Conservation (phyloP, 1,140 invertebrate genomes). For the Heliconius himera region DNA sequence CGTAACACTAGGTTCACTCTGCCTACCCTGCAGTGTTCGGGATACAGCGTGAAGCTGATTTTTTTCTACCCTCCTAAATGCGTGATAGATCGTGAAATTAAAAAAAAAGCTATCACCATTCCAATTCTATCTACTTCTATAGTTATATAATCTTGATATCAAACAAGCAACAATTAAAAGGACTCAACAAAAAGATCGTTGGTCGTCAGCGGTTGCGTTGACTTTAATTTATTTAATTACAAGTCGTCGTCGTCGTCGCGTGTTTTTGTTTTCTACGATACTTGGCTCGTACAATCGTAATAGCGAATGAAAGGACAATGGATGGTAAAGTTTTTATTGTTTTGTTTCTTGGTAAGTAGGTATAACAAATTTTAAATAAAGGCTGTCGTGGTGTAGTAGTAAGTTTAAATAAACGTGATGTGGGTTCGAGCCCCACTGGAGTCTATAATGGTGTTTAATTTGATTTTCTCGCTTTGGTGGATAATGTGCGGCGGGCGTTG, state of each 20-base stretch:
- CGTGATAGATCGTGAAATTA: too few relatives aligned
- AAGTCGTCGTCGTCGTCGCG: constrained; percentile 13
- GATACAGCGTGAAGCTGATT: background rate
- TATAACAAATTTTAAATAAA: background rate
- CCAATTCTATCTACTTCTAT: background rate
- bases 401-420: too few relatives aligned
- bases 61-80: too few relatives aligned
- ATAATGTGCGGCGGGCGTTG: too few relatives aligned
- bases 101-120: background rate
- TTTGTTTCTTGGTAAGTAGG: background rate
- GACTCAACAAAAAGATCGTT: constrained; percentile 26
- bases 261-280: constrained; percentile 23
- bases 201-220: constrained; percentile 28
- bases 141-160: background rate
- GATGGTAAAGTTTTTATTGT: constrained; percentile 21
- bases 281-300: constrained; percentile 5
- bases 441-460: too few relatives aligned
- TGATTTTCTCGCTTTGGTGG: too few relatives aligned
- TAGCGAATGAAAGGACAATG: constrained; percentile 21
- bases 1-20: background rate
- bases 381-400: too few relatives aligned
- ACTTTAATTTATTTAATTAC: constrained; percentile 43
- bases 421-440: too few relatives aligned
- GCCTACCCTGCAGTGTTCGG: background rate
- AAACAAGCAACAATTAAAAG: constrained; percentile 24